phyloP scores from a whole-genome alignment of 2,113 vertebrate species.

The Ciconia stormi region DNA sequence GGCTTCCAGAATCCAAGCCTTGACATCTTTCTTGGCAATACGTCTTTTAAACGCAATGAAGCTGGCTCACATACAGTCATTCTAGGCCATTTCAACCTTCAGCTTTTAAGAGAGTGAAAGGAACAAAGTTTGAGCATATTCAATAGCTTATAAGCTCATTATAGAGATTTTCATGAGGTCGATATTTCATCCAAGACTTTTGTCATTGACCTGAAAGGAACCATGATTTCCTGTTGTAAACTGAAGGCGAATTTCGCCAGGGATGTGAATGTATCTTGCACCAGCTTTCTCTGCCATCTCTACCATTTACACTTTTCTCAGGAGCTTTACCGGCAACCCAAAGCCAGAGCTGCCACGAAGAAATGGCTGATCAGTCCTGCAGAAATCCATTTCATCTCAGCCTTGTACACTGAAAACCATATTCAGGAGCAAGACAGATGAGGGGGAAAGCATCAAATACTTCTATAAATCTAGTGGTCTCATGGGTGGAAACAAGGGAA shows the following conservation, averaged over 20 bases:
- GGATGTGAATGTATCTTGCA: fast-evolving
- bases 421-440: background rate
- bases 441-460: background rate
- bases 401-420: background rate
- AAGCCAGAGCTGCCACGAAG: background rate
- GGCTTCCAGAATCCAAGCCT: background rate
- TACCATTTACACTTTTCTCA: background rate
- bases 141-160: background rate
- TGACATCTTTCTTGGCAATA: background rate
- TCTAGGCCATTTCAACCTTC: background rate
- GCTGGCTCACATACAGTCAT: background rate
- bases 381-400: background rate
- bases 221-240: background rate
- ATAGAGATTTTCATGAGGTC: background rate
- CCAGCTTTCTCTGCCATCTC: background rate
- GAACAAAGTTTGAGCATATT: background rate
- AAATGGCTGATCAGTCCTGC: background rate
- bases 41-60: background rate
- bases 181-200: background rate
- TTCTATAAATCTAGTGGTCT: background rate
- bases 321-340: background rate
- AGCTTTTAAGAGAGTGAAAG: background rate
- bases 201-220: background rate
- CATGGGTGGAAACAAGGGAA: fast-evolving
- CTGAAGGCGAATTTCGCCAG: background rate